Base-by-base conservation (phyloP, 2,888 invertebrate species). In the Choristoneura rosaceana region DNA sequence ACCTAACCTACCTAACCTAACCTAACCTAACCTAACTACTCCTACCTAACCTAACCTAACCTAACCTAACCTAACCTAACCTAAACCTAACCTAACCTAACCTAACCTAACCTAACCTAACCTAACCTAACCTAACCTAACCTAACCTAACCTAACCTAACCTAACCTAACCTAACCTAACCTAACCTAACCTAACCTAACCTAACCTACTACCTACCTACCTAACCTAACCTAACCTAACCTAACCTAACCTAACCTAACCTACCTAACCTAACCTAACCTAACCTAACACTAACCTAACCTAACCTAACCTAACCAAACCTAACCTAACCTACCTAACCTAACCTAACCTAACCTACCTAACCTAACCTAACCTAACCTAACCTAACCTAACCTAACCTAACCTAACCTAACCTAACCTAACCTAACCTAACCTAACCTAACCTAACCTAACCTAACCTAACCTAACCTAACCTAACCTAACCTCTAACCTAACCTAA, bases 251-350 rank as follows among this genome's bases (percentile, higher is more conserved):
- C 4, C 41, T 41, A 41, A 41, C 41, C 41, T 41, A 41, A 41
- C 41, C 41, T 41, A 41, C 41, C 41, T 41, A 59, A 34, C 59
- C 59, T 59, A 59, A 59, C 74, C 74, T 71, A 71, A 74, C 74
- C 74, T 71, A 71, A 74, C 74, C 74, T 74, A 74, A 74, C 65
- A 70, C 74, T 74, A 74, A 74, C 70, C 74, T 74, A 70, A 74
- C 74, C 74, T 70, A 74, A 74, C 74, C 74, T 74, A 74, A 74
- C 74, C 74, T 74, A 74, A 74, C 70, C 74, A 67, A 73, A 75
- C 73, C 73, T 73, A 75, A 75, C 71, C 38, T 67, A 73, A 73
- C 73, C 73, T 68, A 73, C 68, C 67, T 75, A 73, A 73, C 73
- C 75, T 71, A 70, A 75, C 70, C 73, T 71, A 74, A 75, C 70